These are phyloP conservation scores for Macrosoma leucophasiata DNA, from an alignment of 2,888 invertebrate genomes.

Conservation along the genomic window DNA sequence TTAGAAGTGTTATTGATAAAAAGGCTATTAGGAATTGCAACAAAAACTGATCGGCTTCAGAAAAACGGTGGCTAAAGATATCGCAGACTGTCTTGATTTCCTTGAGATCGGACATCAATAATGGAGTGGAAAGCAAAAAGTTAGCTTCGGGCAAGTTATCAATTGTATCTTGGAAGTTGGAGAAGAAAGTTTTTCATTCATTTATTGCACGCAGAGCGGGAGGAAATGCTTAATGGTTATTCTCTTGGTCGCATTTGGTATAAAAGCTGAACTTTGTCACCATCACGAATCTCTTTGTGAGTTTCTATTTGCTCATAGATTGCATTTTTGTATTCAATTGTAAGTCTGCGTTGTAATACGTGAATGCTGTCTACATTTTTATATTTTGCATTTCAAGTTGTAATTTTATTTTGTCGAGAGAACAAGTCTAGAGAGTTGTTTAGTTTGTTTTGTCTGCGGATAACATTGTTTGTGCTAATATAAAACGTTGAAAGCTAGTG, in stretches of 20 bases:
- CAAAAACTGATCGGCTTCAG: conserved; percentile 25
- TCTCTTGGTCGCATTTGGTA: conserved; percentile 50
- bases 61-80: conserved; percentile 38
- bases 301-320: conserved; percentile 43
- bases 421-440: conserved; percentile 13
- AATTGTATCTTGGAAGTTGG: conserved; percentile 60
- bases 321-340: conserved; percentile 48
- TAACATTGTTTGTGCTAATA: conserved; percentile 10
- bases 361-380: conserved; percentile 29
- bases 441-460: conserved; percentile 8
- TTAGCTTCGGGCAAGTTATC: conserved; percentile 60
- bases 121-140: conserved; percentile 57
- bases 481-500: too few relatives aligned
- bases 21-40: not conserved
- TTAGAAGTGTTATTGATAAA: not conserved
- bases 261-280: conserved; percentile 40
- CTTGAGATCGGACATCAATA: conserved; percentile 50
- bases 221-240: conserved; percentile 63
- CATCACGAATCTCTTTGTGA: conserved; percentile 38
- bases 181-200: conserved; percentile 55
- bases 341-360: conserved; percentile 27
- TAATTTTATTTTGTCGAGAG: not conserved
- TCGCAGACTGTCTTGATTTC: conserved; percentile 36
- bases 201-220: conserved; percentile 57
- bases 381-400: conserved; percentile 1